Evolutionary conservation across 53 echinoderm and acorn worm species (phyloP), one percentile per base, ranked within the genome.

Genomic region (Henricia sp.): DNA sequence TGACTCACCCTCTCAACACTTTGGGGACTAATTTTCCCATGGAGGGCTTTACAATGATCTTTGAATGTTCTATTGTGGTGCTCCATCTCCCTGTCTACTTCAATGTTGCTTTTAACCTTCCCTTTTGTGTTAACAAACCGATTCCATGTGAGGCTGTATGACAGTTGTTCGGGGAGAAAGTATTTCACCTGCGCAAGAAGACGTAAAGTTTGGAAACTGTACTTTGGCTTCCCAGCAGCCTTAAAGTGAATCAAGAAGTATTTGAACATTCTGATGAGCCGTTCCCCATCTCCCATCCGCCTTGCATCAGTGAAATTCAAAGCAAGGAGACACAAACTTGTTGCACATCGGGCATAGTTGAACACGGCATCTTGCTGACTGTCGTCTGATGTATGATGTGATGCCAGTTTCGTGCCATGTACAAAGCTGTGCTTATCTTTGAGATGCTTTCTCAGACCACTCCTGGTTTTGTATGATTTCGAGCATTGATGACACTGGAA

Each of bases 21-120:
- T 46, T 70, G 71, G 19, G 64, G 78, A 16, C 84, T 80, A 3
- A 92, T 37, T 55, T 92, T 85, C 8, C 92, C 89, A 27, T 29
- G 73, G 6, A 92, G 71, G 13, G 84, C 92, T 50, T 59, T 44
- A 13, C 82, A 89, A 3, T 86, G 72, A 8, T 68, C 71, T 29
- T 92, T 92, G 75, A 89, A 85, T 2, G 57, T 42, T 32, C 85
- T 40, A 37, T 92, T 92, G 16, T 75, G 74, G 20, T 92, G 92
- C 43, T 92, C 89, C 32, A 82, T 38, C 24, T 67, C 60, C 10
- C 89, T 16, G 77, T 86, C 93, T 0, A 90, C 59, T 58, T 89
- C 93, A 6, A 89, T 60, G 29, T 89, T 86, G 23, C 53, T 27
- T 12, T 82, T 52, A 6, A 35, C 29, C 34, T 76, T 42, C 6